These are phyloP conservation scores for Babylonia areolata DNA, from an alignment of 1,140 invertebrate genomes.

Conservation along the genomic window DNA sequence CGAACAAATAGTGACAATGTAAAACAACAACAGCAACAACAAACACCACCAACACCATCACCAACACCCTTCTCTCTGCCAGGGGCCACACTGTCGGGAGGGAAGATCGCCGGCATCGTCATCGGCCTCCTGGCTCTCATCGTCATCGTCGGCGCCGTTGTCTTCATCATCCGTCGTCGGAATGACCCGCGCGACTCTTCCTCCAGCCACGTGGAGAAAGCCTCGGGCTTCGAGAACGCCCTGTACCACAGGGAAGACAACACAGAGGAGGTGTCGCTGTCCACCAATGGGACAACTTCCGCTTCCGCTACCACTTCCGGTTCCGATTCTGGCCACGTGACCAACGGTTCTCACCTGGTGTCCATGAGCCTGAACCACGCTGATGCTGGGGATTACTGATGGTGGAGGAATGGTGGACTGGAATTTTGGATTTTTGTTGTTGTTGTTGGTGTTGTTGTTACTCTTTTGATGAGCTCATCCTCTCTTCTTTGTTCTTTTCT, in stretches of 20 bases:
- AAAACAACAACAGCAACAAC: too few relatives aligned
- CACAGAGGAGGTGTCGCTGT: slow-evolving; percentile 15
- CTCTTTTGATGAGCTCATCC: too few relatives aligned
- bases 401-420: neutral
- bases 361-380: neutral
- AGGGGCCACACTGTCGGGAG: slow-evolving; percentile 24
- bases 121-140: slow-evolving; percentile 40
- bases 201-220: neutral
- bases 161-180: slow-evolving; percentile 26
- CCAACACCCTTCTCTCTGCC: too few relatives aligned
- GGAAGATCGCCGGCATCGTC: slow-evolving; percentile 42
- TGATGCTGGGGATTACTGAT: neutral
- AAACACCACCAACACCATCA: too few relatives aligned
- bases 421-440: too few relatives aligned
- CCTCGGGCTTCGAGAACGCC: slow-evolving; percentile 45
- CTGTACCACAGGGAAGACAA: slow-evolving; percentile 31
- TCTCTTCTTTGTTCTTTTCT: too few relatives aligned
- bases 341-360: slow-evolving; percentile 1
- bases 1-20: too few relatives aligned
- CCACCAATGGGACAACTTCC: neutral
- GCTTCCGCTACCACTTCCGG: too few relatives aligned
- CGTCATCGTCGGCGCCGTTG: slow-evolving; percentile 30
- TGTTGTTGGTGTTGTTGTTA: neutral
- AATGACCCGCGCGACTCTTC: neutral
- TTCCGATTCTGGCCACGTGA: neutral